These are phyloP conservation scores for Cuculus canorus DNA, from an alignment of 2,797 vertebrate genomes.

Conservation along the genomic window DNA sequence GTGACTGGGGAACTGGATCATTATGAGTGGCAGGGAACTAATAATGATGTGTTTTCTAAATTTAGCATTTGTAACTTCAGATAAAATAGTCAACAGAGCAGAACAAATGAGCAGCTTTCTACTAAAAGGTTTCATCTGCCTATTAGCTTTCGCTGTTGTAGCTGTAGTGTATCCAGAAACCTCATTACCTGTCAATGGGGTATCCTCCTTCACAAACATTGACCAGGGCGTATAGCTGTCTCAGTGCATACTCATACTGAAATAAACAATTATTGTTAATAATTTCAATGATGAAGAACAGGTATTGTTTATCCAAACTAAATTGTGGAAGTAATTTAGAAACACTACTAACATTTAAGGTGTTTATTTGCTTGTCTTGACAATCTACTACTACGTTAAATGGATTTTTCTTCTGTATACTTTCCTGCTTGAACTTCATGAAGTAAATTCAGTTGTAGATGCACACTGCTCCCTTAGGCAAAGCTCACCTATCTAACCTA, in stretches of 20 bases:
- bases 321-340: neutral
- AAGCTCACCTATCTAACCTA: neutral
- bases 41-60: neutral
- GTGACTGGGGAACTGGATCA: neutral
- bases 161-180: neutral
- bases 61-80: neutral
- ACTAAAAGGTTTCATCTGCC: neutral
- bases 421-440: neutral
- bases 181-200: conserved; percentile 82
- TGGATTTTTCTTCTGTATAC: neutral
- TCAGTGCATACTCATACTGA: conserved; percentile 92
- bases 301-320: neutral
- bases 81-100: neutral
- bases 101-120: neutral
- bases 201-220: conserved; percentile 91
- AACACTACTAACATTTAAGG: neutral
- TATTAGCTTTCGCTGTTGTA: neutral
- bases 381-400: neutral
- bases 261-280: conserved; percentile 60
- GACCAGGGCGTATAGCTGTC: conserved; percentile 89
- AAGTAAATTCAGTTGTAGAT: neutral
- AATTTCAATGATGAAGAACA: neutral
- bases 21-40: neutral
- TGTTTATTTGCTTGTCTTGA: neutral
- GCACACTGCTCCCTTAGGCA: neutral